phyloP scores from a whole-genome alignment of 2,888 invertebrate genomes.

The Scotopteryx bipunctaria region DNA sequence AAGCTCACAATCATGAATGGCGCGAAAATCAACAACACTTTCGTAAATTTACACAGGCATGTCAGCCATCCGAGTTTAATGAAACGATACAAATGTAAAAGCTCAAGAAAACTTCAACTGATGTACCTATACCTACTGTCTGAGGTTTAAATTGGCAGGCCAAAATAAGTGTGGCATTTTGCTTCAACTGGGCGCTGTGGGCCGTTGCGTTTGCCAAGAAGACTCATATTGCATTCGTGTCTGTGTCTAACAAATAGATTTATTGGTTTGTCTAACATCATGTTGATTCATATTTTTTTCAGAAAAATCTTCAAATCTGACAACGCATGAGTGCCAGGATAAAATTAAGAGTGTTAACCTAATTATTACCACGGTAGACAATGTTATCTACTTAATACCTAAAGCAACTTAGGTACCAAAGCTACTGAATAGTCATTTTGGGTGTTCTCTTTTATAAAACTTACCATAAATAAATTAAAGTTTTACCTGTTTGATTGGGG shows the following conservation, averaged over 20 bases:
- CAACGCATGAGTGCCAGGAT: neutral
- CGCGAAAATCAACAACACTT: conserved; percentile 49
- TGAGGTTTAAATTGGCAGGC: conserved; percentile 78
- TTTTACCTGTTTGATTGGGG: too few relatives aligned
- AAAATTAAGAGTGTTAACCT: too few relatives aligned
- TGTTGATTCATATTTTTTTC: neutral
- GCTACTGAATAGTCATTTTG: too few relatives aligned
- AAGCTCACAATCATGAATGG: conserved; percentile 51
- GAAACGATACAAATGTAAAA: conserved; percentile 50
- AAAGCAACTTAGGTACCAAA: too few relatives aligned
- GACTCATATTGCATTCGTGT: conserved; percentile 76
- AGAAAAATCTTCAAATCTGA: neutral
- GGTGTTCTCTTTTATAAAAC: too few relatives aligned
- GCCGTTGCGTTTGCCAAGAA: conserved; percentile 70
- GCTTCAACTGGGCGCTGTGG: conserved; percentile 76
- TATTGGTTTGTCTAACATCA: conserved; percentile 17
- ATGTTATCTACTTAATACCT: too few relatives aligned
- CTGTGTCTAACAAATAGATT: conserved; percentile 39
- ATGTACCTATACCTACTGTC: conserved; percentile 50
- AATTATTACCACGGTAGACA: too few relatives aligned
- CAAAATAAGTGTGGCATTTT: conserved; percentile 83
- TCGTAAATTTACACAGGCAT: conserved; percentile 44
- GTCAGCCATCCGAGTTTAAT: conserved; percentile 44
- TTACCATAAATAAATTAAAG: too few relatives aligned
- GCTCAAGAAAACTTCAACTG: conserved; percentile 47